Conservation (phyloP, 2,888 invertebrate genomes). For the Sphecodes monilicornis region DNA sequence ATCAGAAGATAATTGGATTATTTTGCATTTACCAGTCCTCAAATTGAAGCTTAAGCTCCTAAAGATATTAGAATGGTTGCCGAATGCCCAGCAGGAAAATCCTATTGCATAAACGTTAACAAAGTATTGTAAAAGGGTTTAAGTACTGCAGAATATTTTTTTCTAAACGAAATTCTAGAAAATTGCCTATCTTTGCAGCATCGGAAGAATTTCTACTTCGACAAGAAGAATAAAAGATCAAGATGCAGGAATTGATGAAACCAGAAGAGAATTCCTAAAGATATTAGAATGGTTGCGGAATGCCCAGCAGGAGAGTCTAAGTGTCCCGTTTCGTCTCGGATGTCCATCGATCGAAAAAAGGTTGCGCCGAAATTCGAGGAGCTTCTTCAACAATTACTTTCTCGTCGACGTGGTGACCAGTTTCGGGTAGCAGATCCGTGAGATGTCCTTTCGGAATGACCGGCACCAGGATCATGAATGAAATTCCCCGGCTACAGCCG, state of each 20-base stretch:
- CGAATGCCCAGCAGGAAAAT: background rate
- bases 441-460: slow-evolving; percentile 76
- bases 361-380: slow-evolving; percentile 51
- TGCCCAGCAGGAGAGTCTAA: background rate
- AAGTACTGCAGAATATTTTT: too few species aligned
- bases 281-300: background rate
- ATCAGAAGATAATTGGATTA: background rate
- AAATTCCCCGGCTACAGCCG: slow-evolving; percentile 70
- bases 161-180: background rate
- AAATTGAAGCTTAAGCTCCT: background rate
- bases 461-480: slow-evolving; percentile 74
- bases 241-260: background rate
- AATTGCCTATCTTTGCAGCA: too few species aligned
- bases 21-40: background rate
- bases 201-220: background rate
- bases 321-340: slow-evolving; percentile 27
- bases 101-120: too few species aligned
- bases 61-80: background rate
- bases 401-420: slow-evolving; percentile 63
- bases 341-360: slow-evolving; percentile 24
- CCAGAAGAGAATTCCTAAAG: background rate
- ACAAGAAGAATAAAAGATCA: background rate
- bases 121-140: too few species aligned
- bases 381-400: slow-evolving; percentile 69
- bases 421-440: slow-evolving; percentile 54